These are phyloP conservation scores for Copsychus sechellarum DNA, from an alignment of 2,113 vertebrate genomes.

Conservation along the genomic window DNA sequence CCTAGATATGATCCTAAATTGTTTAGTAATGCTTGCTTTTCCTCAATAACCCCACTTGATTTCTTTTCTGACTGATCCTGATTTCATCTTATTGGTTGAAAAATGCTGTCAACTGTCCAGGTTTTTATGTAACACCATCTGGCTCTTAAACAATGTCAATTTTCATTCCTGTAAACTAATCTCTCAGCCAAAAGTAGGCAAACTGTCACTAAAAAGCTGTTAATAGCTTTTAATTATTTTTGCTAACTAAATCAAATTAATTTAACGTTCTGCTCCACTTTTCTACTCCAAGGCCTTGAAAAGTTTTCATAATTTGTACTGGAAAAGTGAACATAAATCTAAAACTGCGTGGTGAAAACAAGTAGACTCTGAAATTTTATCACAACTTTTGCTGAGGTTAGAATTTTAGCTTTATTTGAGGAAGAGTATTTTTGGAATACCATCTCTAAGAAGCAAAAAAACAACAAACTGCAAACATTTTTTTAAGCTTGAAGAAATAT, in stretches of 20 bases:
- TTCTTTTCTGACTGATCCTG: constrained; percentile 12
- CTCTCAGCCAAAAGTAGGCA: background rate
- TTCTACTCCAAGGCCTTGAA: background rate
- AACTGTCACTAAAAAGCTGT: background rate
- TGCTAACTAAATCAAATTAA: background rate
- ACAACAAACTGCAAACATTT: background rate
- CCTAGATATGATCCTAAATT: background rate
- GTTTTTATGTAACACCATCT: constrained; percentile 29
- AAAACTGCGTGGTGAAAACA: background rate
- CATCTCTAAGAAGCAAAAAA: background rate
- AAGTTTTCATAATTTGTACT: background rate
- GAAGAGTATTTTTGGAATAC: background rate
- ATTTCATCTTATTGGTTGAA: background rate
- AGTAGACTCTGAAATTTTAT: background rate
- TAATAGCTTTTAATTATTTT: background rate
- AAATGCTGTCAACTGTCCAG: background rate
- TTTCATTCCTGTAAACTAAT: constrained; percentile 38
- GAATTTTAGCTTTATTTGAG: background rate
- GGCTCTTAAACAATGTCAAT: constrained; percentile 29
- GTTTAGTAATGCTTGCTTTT: background rate
- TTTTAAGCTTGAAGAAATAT: background rate
- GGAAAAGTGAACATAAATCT: background rate
- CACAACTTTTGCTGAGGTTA: background rate
- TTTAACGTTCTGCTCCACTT: background rate
- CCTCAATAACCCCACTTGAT: background rate